Percentiles rank a stretch among this genome's conserved stretches.
phyloP scores from a whole-genome alignment of 2,888 invertebrate genomes.

The Asteroscopus sphinx region DNA sequence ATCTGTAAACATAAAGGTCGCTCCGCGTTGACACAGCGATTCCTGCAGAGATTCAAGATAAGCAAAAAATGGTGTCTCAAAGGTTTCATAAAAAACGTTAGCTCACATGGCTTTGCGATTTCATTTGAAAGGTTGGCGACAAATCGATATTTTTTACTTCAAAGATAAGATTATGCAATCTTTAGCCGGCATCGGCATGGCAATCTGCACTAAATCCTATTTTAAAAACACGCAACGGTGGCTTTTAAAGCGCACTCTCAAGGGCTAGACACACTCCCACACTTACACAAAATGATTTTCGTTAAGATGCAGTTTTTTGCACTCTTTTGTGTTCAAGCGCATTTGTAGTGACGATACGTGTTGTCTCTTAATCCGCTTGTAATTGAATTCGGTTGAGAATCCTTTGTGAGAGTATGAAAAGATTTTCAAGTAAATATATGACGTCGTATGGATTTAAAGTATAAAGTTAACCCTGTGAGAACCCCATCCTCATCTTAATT shows the following conservation, averaged over 20 bases:
- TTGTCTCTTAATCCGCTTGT: conserved; percentile 80
- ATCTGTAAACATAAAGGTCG: conserved; percentile 57
- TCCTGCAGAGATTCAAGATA: conserved; percentile 45
- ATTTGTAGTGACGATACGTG: conserved; percentile 70
- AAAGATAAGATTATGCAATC: conserved; percentile 83
- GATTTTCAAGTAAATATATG: conserved; percentile 40
- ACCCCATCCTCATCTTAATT: neutral
- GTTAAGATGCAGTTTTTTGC: conserved; percentile 75
- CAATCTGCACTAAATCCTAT: conserved; percentile 86
- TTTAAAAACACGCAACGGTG: conserved; percentile 85
- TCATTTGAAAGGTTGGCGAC: conserved; percentile 77
- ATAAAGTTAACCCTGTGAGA: neutral
- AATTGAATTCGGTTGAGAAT: conserved; percentile 71
- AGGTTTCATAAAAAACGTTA: conserved; percentile 59
- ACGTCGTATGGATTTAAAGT: conserved; percentile 10
- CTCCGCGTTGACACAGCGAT: conserved; percentile 51
- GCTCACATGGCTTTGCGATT: conserved; percentile 76
- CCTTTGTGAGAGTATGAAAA: conserved; percentile 53
- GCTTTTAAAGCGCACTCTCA: conserved; percentile 79
- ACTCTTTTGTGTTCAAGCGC: conserved; percentile 71
- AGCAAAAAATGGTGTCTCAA: conserved; percentile 55
- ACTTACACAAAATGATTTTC: conserved; percentile 78
- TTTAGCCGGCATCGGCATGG: conserved; percentile 70
- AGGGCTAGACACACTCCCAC: conserved; percentile 80
- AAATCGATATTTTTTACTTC: conserved; percentile 72